Evolutionary conservation across 2,113 vertebrate genomes (phyloP).

Genomic region (Guaruba guarouba): DNA sequence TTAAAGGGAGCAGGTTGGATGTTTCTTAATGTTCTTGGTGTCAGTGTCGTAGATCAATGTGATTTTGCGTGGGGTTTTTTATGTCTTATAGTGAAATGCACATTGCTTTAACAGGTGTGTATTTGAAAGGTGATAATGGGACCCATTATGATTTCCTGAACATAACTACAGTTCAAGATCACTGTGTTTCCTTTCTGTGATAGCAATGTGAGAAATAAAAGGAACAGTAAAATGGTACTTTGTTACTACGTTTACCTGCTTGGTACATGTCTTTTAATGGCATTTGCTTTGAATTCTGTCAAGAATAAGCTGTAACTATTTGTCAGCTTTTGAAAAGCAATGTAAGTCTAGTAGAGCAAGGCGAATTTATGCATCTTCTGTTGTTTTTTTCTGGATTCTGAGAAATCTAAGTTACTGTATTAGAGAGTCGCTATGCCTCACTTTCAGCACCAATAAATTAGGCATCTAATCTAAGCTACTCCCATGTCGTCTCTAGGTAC

Average conservation of each 20-base stretch:
- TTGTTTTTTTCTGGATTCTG: not conserved
- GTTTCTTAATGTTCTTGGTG: not conserved
- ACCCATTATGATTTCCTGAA: not conserved
- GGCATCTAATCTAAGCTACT: not conserved
- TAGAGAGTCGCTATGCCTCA: not conserved
- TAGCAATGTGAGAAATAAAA: not conserved
- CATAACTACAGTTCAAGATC: not conserved
- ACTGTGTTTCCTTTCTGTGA: not conserved
- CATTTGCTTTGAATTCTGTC: conserved; percentile 37
- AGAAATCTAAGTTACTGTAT: not conserved
- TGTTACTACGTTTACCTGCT: not conserved
- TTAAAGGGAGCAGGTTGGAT: not conserved
- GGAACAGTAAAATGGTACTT: not conserved
- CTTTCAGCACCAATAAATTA: not conserved
- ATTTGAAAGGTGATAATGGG: not conserved
- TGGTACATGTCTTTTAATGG: not conserved
- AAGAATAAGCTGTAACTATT: not conserved
- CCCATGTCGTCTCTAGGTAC: not conserved
- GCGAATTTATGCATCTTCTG: not conserved
- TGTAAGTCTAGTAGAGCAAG: not conserved
- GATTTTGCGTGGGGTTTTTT: not conserved
- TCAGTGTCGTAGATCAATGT: not conserved
- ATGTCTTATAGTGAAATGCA: not conserved
- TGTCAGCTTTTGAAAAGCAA: not conserved
- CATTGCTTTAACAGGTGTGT: not conserved